Base-by-base conservation (phyloP, 37 sponge, comb jelly and placozoan species). In the Halisarca cf. caerulea region DNA sequence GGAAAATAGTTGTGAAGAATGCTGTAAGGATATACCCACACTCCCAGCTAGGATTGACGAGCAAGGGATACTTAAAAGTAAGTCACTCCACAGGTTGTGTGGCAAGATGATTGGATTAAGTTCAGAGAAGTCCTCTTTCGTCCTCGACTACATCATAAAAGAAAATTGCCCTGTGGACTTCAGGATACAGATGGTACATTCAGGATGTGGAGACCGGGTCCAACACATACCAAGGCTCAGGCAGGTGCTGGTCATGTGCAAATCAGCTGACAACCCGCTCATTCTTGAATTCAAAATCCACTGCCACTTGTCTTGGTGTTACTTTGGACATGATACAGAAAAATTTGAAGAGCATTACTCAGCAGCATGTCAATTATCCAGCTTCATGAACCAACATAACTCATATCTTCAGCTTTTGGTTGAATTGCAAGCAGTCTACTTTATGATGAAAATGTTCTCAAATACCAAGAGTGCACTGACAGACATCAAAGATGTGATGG, bases 291-390 rank as follows among this genome's bases (percentile, higher is more conserved):
- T 74, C 24, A 37, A 40, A 40, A 5, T 74, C 2, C 77, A 74
- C 42, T 40, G 43, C 7, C 77, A 74, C 24, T 11, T 74, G 45
- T 42, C 77, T 2, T 74, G 77, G 77, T 74, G 77, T 6, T 74
- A 74, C 44, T 74, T 44, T 41, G 42, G 24, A 20, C 7, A 8
- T 23, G 43, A 74, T 6, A 5, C 21, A 2, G 77, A 40, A 15
- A 40, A 74, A 2, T 74, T 39, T 38, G 25, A 40, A 15, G 45
- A 74, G 3, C 77, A 74, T 24, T 2, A 40, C 25, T 1, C 39
- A 1, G 77, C 77, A 15, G 77, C 77, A 2, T 3, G 32, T 4
- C 42, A 37, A 2, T 21, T 74, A 3, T 9, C 24, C 2, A 2
- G 18, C 20, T 25, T 74, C 6, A 23, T 74, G 1, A 1, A n/a